phyloP scores from a whole-genome alignment of 2,113 vertebrate genomes.

The Gymnorhina tibicen region DNA sequence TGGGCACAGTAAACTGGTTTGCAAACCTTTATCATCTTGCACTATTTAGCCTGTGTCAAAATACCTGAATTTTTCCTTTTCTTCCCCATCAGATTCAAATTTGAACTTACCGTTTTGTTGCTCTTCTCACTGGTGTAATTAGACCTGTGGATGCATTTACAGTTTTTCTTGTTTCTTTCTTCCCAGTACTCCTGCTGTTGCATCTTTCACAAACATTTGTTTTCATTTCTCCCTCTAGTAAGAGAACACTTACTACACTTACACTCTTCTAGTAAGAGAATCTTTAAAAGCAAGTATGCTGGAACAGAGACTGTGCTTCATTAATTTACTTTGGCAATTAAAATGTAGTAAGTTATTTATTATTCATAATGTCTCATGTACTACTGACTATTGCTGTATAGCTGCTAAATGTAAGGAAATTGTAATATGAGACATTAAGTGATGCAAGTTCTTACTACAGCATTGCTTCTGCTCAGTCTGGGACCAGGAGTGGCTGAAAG shows the following conservation, averaged over 20 bases:
- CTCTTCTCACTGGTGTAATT: background rate
- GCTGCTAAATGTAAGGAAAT: slow-evolving; percentile 11
- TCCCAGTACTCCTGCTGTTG: background rate
- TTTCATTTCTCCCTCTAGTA: background rate
- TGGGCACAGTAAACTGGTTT: background rate
- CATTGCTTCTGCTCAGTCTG: background rate
- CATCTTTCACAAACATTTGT: background rate
- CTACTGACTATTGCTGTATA: background rate
- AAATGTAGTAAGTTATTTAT: slow-evolving; percentile 11
- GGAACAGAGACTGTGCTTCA: background rate
- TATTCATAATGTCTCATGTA: slow-evolving; percentile 10
- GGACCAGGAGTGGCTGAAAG: background rate
- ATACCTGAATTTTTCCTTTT: background rate
- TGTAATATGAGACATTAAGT: background rate
- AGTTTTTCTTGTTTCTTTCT: background rate
- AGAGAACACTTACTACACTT: too few species aligned
- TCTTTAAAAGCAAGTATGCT: background rate
- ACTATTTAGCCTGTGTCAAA: background rate
- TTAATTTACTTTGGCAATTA: slow-evolving; percentile 48
- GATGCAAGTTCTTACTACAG: background rate
- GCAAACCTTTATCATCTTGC: background rate
- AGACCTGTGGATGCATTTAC: background rate
- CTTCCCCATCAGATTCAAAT: background rate
- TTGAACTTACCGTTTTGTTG: background rate
- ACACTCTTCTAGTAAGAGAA: background rate